A percentile compares a stretch with the other conserved stretches of the same genome.
Evolutionary conservation across 2,888 invertebrate genomes (phyloP).

Genomic region (Myathropa florea): DNA sequence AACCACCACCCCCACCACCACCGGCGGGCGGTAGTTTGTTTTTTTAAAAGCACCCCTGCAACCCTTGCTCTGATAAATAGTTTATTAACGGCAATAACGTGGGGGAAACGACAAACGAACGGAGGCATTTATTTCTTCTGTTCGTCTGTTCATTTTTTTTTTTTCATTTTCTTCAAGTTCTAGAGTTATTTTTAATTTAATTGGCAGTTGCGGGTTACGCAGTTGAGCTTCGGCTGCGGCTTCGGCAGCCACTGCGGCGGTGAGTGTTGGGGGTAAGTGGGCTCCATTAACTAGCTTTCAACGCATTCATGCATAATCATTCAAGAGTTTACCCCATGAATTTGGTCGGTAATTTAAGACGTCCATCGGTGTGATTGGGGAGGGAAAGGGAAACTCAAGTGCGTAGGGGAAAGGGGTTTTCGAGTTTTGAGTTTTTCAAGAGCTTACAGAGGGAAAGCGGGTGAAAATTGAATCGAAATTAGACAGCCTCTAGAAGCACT

Average conservation of each 20-base stretch:
- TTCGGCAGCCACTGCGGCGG: background rate
- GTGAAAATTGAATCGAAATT: no score
- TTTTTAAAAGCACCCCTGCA: background rate
- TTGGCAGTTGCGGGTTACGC: conserved; percentile 27
- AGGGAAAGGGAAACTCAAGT: background rate
- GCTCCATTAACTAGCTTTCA: background rate
- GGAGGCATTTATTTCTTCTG: background rate
- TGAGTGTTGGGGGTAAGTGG: background rate
- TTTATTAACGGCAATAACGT: conserved; percentile 51
- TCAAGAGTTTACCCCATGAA: background rate
- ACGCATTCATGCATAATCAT: background rate
- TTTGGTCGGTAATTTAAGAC: background rate
- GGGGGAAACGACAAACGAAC: background rate
- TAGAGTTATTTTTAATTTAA: conserved; percentile 21
- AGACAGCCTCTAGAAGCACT: no score
- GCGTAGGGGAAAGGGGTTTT: no score
- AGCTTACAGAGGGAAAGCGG: no score
- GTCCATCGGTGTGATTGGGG: background rate
- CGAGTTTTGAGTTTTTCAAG: no score
- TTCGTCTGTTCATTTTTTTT: background rate
- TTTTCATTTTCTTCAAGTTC: conserved; percentile 1
- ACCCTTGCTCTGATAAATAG: conserved; percentile 42
- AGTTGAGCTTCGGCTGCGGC: conserved; percentile 6
- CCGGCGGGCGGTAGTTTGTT: background rate
- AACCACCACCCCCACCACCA: background rate